Evolutionary conservation across 2,113 vertebrate genomes (phyloP).

Genomic region (Cyprinodon tularosa): DNA sequence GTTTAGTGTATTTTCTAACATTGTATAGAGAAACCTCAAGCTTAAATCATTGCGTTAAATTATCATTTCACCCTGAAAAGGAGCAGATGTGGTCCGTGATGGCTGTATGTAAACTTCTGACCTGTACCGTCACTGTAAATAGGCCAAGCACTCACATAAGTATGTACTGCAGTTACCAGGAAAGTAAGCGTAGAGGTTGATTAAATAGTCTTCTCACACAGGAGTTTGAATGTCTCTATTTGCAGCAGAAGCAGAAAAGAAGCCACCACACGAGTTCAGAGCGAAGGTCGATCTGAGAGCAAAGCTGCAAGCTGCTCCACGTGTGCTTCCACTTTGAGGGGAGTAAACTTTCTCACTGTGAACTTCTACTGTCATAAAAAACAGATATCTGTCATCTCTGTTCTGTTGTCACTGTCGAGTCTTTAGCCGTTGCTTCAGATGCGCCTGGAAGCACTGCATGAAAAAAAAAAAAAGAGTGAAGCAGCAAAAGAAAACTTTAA

Average conservation of each 20-base stretch:
- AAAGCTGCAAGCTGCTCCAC: slow-evolving; percentile 33
- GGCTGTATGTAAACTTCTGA: not conserved
- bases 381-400: slow-evolving; percentile 1
- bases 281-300: slow-evolving; percentile 31
- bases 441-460: slow-evolving; percentile 29
- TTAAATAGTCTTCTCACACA: slow-evolving; percentile 43
- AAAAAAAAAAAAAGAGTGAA: slow-evolving; percentile 11
- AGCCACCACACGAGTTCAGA: slow-evolving; percentile 42
- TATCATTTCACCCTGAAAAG: not conserved
- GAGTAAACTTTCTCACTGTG: not conserved
- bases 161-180: slow-evolving; percentile 36
- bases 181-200: slow-evolving; percentile 10
- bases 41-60: no score
- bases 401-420: slow-evolving; percentile 3
- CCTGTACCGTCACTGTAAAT: slow-evolving; percentile 12
- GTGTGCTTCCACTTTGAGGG: not conserved
- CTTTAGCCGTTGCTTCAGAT: slow-evolving; percentile 14
- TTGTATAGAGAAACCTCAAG: no score
- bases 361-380: slow-evolving; percentile 6
- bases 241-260: slow-evolving; percentile 55
- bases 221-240: slow-evolving; percentile 44
- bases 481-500: slow-evolving; percentile 29
- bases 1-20: no score
- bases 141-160: slow-evolving; percentile 52
- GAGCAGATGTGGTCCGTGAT: not conserved